Percentiles rank a stretch among this genome's conserved stretches.
Conservation (phyloP, 2,888 invertebrate species). For the Lasiommata megera region DNA sequence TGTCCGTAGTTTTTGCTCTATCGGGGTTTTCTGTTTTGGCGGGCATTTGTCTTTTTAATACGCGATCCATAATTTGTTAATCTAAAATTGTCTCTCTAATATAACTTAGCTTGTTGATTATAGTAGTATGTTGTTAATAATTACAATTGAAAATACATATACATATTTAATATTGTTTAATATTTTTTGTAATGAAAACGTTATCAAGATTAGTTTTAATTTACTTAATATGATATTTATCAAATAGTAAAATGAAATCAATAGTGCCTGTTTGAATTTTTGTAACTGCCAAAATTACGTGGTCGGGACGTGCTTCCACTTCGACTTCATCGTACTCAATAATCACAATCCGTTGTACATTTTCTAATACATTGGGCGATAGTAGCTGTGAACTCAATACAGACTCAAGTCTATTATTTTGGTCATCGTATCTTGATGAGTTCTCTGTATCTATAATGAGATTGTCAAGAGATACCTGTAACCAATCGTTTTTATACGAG, state of each 20-base stretch:
- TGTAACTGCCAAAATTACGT: no score
- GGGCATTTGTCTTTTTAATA: slow-evolving; percentile 53
- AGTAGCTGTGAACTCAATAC: slow-evolving; percentile 25
- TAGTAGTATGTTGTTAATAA: no score
- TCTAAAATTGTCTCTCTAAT: slow-evolving; percentile 61
- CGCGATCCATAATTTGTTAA: slow-evolving; percentile 53
- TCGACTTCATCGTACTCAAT: slow-evolving; percentile 15
- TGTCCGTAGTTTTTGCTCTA: slow-evolving; percentile 63
- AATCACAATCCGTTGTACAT: slow-evolving; percentile 17
- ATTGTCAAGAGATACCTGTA: slow-evolving; percentile 42
- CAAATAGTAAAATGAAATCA: no score
- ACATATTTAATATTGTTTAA: no score
- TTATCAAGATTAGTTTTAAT: no score
- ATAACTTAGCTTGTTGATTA: slow-evolving; percentile 42
- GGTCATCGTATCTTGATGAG: slow-evolving; percentile 44
- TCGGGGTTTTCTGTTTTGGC: slow-evolving; percentile 46
- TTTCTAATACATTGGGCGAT: slow-evolving; percentile 8
- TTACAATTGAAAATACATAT: no score
- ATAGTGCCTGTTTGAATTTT: no score
- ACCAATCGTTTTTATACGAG: slow-evolving; percentile 18
- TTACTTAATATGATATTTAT: no score
- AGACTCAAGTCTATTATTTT: slow-evolving; percentile 31
- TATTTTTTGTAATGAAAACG: no score
- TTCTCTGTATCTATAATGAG: slow-evolving; percentile 49
- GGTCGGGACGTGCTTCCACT: neutral